phyloP scores from a whole-genome alignment of 2,888 invertebrate species.

The Pristionchus fissidentatus region DNA sequence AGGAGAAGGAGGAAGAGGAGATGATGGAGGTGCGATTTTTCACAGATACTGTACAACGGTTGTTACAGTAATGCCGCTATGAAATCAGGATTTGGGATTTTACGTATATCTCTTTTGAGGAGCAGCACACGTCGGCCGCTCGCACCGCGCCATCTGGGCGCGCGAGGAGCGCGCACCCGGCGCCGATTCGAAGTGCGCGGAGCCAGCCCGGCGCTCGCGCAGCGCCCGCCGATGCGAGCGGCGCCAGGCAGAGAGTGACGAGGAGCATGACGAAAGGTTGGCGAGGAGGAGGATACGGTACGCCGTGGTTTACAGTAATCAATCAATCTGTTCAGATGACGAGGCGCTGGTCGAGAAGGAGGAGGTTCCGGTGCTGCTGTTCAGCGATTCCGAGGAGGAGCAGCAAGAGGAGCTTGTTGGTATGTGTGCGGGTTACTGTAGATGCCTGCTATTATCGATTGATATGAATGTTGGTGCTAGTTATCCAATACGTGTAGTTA shows the following conservation, averaged over 20 bases:
- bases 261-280: neutral
- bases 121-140: neutral
- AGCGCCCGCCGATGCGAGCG: neutral
- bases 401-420: constrained; percentile 13
- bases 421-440: neutral
- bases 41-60: no score
- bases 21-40: neutral
- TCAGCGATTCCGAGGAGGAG: constrained; percentile 18
- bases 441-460: no score
- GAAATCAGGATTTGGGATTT: neutral
- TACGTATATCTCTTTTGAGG: neutral
- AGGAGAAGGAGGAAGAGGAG: neutral
- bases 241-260: neutral
- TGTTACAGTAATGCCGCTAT: no score
- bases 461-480: no score
- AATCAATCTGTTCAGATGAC: neutral
- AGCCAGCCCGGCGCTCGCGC: neutral
- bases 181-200: no score
- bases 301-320: neutral
- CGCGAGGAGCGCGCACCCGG: neutral
- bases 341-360: neutral
- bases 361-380: neutral
- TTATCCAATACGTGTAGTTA: neutral
- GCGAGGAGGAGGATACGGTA: neutral
- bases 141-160: neutral